These are phyloP conservation scores for Sesia apiformis DNA, from an alignment of 2,888 invertebrate genomes.

Conservation along the genomic window DNA sequence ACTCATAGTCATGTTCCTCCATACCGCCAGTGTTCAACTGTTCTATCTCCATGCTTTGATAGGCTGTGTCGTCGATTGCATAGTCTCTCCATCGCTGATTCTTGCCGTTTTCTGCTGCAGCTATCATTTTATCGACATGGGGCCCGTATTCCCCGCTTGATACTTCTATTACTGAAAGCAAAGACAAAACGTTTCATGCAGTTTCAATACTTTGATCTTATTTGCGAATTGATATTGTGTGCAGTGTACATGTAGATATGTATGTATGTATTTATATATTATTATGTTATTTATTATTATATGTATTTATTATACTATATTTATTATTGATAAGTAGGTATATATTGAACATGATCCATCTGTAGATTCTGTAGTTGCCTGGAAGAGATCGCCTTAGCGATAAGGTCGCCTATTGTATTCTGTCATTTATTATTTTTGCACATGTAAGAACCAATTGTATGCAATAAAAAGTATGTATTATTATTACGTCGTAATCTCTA, in stretches of 20 bases:
- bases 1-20: slow-evolving; percentile 66
- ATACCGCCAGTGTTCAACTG: slow-evolving; percentile 54
- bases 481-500: neutral
- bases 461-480: neutral
- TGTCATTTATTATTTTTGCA: neutral
- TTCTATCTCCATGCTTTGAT: slow-evolving; percentile 47
- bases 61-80: slow-evolving; percentile 21
- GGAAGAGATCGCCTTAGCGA: no score
- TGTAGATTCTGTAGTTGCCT: no score
- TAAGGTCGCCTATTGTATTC: no score
- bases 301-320: no score
- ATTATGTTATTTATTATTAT: no score
- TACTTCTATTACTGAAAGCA: slow-evolving; percentile 83
- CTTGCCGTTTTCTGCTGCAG: slow-evolving; percentile 79
- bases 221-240: no score
- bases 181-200: neutral
- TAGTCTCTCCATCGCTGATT: slow-evolving; percentile 68
- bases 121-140: slow-evolving; percentile 79
- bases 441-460: neutral
- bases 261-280: no score
- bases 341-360: no score
- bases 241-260: no score
- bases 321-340: no score
- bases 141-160: slow-evolving; percentile 87
- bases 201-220: neutral